Percentiles rank a stretch among this genome's conserved stretches.
Conservation (phyloP, 1,140 invertebrate genomes). For the Andrena cerasifolii region DNA sequence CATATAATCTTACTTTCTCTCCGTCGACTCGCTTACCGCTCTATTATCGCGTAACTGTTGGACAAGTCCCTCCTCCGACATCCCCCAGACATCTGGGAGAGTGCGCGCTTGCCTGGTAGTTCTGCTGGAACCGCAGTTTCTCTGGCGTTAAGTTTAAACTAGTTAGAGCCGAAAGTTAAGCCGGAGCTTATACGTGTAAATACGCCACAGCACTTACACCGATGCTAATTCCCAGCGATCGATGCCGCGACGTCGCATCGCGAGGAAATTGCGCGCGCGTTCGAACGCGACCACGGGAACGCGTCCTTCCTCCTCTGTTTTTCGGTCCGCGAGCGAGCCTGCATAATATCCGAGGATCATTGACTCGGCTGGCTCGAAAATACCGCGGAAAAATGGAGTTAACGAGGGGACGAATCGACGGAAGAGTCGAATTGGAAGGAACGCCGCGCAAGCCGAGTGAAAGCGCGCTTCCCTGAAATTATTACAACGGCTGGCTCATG, state of each 20-base stretch:
- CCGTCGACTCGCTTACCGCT: slow-evolving; percentile 3
- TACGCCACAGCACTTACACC: slow-evolving; percentile 55
- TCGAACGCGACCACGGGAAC: too few relatives aligned
- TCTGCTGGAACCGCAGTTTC: slow-evolving; percentile 52
- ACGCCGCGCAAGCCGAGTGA: too few relatives aligned
- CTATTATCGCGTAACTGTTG: slow-evolving; percentile 42
- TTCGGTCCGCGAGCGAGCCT: background rate
- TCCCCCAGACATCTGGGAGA: background rate
- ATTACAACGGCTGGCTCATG: background rate
- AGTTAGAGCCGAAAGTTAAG: slow-evolving; percentile 63
- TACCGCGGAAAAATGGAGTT: too few relatives aligned
- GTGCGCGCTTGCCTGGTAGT: slow-evolving; percentile 21
- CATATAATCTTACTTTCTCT: slow-evolving; percentile 23
- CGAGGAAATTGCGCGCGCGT: background rate
- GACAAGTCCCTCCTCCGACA: background rate
- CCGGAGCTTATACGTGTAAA: slow-evolving; percentile 62
- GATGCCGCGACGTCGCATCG: slow-evolving; percentile 24
- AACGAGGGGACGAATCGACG: too few relatives aligned
- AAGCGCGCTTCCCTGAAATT: background rate
- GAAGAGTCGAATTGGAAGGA: too few relatives aligned
- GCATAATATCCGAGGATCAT: too few relatives aligned
- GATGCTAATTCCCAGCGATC: slow-evolving; percentile 57
- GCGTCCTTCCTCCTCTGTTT: background rate
- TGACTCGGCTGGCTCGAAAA: too few relatives aligned
- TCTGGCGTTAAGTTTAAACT: slow-evolving; percentile 65